phyloP scores from a whole-genome alignment of 2,797 vertebrate species.

The Falco naumanni region DNA sequence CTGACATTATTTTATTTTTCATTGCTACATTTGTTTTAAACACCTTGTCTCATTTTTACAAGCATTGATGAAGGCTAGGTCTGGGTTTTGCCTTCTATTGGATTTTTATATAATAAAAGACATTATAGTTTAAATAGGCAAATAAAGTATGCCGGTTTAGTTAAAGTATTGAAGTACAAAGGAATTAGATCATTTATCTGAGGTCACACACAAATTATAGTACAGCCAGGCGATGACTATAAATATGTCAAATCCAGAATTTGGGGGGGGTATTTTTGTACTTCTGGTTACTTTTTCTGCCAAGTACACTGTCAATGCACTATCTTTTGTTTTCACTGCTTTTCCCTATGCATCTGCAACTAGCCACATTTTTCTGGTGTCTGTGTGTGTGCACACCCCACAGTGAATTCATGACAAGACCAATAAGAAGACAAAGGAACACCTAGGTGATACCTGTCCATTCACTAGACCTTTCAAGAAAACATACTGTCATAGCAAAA shows the following conservation, averaged over 20 bases:
- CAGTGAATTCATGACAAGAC: background rate
- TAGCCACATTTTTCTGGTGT: background rate
- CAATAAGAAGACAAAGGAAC: background rate
- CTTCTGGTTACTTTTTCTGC: background rate
- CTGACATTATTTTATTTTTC: background rate
- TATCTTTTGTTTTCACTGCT: background rate
- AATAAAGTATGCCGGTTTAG: background rate
- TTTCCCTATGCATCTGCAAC: background rate
- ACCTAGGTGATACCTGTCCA: background rate
- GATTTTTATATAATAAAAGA: background rate
- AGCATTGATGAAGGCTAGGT: background rate
- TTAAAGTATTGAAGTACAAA: background rate
- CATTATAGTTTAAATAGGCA: background rate
- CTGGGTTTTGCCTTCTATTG: background rate
- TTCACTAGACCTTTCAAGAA: background rate
- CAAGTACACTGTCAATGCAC: background rate
- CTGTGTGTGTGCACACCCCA: accelerated
- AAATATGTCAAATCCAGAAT: background rate
- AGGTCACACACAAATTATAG: background rate
- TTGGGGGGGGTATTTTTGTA: background rate
- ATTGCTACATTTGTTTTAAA: background rate
- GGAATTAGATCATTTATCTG: background rate
- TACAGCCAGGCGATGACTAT: background rate
- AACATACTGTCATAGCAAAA: background rate
- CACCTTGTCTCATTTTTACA: background rate